Evolutionary conservation across 2,113 vertebrate genomes (phyloP).

Genomic region (crab-eating macaque (Macaca fascicularis)): DNA sequence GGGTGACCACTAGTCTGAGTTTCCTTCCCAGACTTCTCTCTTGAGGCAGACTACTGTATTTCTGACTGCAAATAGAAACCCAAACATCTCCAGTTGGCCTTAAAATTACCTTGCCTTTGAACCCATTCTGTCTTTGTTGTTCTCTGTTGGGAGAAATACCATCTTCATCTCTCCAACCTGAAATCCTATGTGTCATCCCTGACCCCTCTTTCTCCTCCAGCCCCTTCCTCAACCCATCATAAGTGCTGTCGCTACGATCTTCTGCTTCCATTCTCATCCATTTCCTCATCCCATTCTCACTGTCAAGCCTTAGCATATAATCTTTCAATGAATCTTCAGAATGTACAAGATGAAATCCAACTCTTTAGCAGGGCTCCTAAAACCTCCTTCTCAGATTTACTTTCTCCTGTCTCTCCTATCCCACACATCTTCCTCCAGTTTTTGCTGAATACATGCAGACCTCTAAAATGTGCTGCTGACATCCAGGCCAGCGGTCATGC

Average conservation of each 20-base stretch:
- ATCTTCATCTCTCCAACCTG: background rate
- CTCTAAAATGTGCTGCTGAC: background rate
- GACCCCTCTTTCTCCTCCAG: background rate
- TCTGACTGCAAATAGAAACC: background rate
- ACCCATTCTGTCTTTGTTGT: background rate
- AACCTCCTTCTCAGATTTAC: background rate
- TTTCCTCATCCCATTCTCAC: background rate
- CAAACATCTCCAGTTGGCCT: background rate
- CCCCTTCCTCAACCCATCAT: background rate
- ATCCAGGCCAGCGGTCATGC: background rate
- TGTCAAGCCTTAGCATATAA: background rate
- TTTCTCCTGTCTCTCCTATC: background rate
- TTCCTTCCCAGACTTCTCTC: background rate
- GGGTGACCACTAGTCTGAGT: background rate
- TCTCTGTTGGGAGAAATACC: background rate
- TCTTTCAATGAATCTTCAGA: background rate
- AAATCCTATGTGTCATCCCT: background rate
- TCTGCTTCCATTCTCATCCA: background rate
- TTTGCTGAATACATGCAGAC: background rate
- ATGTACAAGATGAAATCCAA: background rate
- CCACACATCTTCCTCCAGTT: background rate
- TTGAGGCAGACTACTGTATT: background rate
- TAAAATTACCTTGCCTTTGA: background rate
- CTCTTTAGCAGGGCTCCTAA: fast-evolving
- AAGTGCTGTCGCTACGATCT: background rate